Base-by-base conservation (phyloP, 2,888 invertebrate species). In the Sylvicola cinctus region DNA sequence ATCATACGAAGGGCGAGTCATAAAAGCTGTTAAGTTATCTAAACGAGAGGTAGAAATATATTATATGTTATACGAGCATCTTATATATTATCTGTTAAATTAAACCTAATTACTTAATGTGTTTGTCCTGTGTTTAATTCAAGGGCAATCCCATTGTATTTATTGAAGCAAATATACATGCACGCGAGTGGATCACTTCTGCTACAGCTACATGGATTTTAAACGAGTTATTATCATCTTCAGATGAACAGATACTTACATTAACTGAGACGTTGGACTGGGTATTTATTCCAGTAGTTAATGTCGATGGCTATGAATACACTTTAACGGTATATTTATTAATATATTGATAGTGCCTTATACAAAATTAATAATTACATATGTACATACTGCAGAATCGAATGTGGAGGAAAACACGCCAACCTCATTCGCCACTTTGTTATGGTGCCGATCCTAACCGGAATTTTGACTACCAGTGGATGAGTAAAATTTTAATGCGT, bases 361-460 rank as follows among this genome's bases (percentile, higher is more conserved):
- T n/a, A n/a, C n/a, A n/a, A n/a, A n/a, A n/a, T n/a, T n/a, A n/a
- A n/a, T n/a, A n/a, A n/a, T n/a, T n/a, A n/a, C n/a, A n/a, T n/a
- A n/a, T n/a, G n/a, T n/a, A n/a, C n/a, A n/a, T n/a, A n/a, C n/a
- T 29, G 15, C 15, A 71, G 70, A 58, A 65, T 40, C 66, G 79
- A 37, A 40, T 76, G 46, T 79, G 78, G 78, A 62, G 78, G 12
- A 78, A 78, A 47, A 77, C 73, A 6, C 56, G 69, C 34, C 12
- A 14, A 12, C 62, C 51, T 34, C 58, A 54, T 35, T 62, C 62
- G 25, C 61, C 54, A 8, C 32, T 31, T 10, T 68, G 74, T 42
- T 51, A 52, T 37, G 83, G 83, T 4, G 68, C 70, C 1, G 83
- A 84, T 52, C 68, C 76, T 2, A 84, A 84, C 49, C 65, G 83